phyloP scores from a whole-genome alignment of 2,888 invertebrate species.

The Nesidiocoris tenuis region DNA sequence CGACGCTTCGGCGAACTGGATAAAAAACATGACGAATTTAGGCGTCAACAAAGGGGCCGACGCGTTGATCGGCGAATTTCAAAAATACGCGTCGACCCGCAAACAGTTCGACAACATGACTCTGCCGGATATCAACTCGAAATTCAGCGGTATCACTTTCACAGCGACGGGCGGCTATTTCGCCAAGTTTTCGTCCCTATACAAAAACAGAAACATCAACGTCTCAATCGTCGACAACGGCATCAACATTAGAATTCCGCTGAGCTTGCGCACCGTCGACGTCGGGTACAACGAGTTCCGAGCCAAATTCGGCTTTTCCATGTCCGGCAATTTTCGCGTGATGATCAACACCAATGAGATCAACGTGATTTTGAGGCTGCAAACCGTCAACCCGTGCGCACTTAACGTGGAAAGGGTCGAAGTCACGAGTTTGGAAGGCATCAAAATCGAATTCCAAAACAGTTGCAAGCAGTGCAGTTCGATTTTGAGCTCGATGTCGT shows the following conservation, averaged over 20 bases:
- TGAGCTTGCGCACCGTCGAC: constrained; percentile 1
- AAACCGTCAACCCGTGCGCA: constrained; percentile 24
- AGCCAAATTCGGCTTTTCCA: constrained; percentile 16
- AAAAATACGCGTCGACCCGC: not conserved
- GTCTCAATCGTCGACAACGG: constrained; percentile 19
- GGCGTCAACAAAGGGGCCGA: constrained; percentile 16
- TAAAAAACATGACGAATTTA: constrained; percentile 1
- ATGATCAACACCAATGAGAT: not conserved
- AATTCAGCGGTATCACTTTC: constrained; percentile 1
- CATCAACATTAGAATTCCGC: not conserved
- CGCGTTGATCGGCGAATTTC: not conserved
- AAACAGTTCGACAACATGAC: constrained; percentile 16
- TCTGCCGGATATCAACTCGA: constrained; percentile 14
- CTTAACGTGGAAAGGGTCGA: constrained; percentile 13
- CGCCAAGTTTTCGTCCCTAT: constrained; percentile 11
- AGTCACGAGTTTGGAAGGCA: constrained; percentile 1
- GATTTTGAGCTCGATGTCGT: not conserved
- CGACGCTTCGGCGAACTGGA: constrained; percentile 4
- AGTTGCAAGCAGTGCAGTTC: constrained; percentile 14
- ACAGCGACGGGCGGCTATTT: constrained; percentile 23
- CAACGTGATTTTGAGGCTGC: not conserved
- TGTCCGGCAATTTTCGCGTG: constrained; percentile 3
- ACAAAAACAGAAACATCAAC: not conserved
- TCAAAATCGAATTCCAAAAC: not conserved
- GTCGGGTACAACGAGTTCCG: constrained; percentile 3